Evolutionary conservation across 2,888 invertebrate genomes (phyloP), one percentile per base, ranked within the genome.

Genomic region (Drosophila flavopinicola): DNA sequence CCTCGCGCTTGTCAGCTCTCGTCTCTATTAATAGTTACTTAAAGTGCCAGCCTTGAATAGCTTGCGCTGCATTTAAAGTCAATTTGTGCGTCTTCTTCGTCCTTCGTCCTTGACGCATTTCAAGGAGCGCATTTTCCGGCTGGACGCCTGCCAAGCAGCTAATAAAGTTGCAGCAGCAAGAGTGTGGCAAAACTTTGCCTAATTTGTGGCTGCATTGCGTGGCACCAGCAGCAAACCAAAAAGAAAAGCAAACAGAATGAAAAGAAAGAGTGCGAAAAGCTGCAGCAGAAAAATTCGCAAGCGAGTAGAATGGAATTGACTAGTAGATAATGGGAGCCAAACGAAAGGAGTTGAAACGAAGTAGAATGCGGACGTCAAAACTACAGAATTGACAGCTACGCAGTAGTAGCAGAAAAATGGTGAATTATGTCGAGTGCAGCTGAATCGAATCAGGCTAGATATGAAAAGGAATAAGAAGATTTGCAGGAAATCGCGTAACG

Each of bases 61-160:
- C 20, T 13, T 25, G n/a, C 45, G 38, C 56, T 20, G 20, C 51
- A 29, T 45, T 49, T 66, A 57, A 56, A 29, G 47, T 33, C 1
- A 6, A n/a, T 15, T 17, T 27, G n/a, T 39, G 1, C 5, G 1
- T 5, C 11, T 30, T 54, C 25, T 32, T 53, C 51, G n/a, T 30
- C 17, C 2, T 17, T 44, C 17, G 20, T 30, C 7, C 7, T 45
- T 47, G 25, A 1, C 10, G 7, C 23, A 23, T 42, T 44, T 33
- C 6, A 29, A 41, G 29, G 15, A 48, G 63, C 57, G 32, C 48
- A 53, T 61, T 58, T 80, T 80, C 58, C 60, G 52, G 48, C 27
- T 80, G 80, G 65, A 41, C 72, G 72, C 66, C 78, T 64, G 69
- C 82, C 78, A 74, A 74, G 54, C 51, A 57, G 66, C 74, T 74